Base-by-base conservation (phyloP, 2,888 invertebrate genomes). In the Alcis repandata region DNA sequence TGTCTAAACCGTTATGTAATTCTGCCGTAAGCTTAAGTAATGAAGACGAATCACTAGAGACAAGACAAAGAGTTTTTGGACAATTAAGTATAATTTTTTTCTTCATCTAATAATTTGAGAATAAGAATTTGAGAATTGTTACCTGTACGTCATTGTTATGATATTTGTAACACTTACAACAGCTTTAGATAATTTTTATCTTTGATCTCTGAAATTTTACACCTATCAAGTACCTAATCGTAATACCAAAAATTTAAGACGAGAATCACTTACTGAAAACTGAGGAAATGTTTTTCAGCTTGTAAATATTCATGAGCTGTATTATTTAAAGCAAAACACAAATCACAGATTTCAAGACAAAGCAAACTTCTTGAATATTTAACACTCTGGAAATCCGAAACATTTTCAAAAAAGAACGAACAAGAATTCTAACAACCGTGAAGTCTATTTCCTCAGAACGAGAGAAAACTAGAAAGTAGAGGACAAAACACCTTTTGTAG, bases 381-480 rank as follows among this genome's bases (percentile, higher is more conserved):
- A 54, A 43, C 43, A 11, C 19, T 27, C 27, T 32, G 27, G 48
- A 59, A 22, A 48, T 53, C 27, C 52, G 17, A 13, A 64, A 64
- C 49, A 49, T 54, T 54, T 64, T 64, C 49, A 27, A 64, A 48
- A 59, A 48, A 59, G 33, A 53, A 49, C 32, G 9, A 58, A 58
- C 36, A 54, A 54, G 41, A 54, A 38, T 53, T 58, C 15, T 54
- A 59, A 64, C 43, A 64, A 48, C 53, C 54, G 59, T 64, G 53
- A 33, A 53, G 22, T 54, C n/a, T 33, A 32, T 54, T 53, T 58
- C 53, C 36, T 64, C 41, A 36, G 54, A 54, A 48, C 43, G 57
- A 67, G 64, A 52, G 51, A 64, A 71, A 69, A 68, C 56, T 72
- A 72, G 70, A 71, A 67, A 71, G 69, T 56, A 65, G 61, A 17